Evolutionary conservation across 2,113 vertebrate genomes (phyloP).

Genomic region (Apus apus): DNA sequence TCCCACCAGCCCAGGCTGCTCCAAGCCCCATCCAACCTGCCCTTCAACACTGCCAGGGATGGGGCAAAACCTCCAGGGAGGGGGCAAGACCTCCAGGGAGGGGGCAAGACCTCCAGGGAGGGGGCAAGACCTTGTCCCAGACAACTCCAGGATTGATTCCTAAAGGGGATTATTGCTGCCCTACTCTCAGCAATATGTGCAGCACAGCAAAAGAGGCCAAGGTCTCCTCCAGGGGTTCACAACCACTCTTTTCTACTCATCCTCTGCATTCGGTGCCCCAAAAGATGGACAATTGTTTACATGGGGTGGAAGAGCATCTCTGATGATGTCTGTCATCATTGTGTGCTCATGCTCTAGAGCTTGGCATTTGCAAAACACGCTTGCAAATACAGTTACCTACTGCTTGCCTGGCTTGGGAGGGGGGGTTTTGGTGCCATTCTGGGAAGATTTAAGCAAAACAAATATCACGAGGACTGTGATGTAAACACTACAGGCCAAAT

Average conservation of each 20-base stretch:
- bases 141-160: neutral
- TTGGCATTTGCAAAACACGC: neutral
- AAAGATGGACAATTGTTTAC: neutral
- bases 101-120: too few relatives aligned
- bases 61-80: too few relatives aligned
- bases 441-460: neutral
- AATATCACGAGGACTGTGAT: neutral
- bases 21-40: too few relatives aligned
- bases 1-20: too few relatives aligned
- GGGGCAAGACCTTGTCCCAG: neutral
- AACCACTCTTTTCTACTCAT: neutral
- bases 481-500: neutral
- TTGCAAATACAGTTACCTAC: neutral
- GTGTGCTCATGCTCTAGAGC: neutral
- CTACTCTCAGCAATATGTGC: neutral
- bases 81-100: too few relatives aligned
- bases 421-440: neutral
- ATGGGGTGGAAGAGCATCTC: neutral
- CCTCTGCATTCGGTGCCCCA: neutral
- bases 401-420: neutral
- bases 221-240: neutral
- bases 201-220: neutral
- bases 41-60: too few relatives aligned
- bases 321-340: fast-evolving
- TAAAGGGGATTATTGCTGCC: neutral